Base-by-base conservation (phyloP, 2,113 vertebrate genomes). In the Noturus placidus region DNA sequence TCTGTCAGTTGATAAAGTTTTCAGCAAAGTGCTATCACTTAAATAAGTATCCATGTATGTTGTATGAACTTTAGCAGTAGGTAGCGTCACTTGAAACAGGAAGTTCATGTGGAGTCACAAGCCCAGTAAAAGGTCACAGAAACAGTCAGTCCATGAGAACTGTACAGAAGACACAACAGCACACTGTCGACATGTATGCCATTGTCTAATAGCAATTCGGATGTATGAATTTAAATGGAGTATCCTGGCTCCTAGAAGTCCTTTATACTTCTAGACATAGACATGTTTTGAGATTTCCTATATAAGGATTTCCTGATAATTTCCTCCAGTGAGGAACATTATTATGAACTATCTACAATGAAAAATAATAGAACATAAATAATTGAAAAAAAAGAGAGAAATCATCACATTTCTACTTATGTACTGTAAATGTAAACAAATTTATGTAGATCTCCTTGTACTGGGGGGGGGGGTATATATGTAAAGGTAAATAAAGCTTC, bases 1-100 rank as follows among this genome's bases (percentile, higher is more conserved):
- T 87, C 76, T 59, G n/a, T n/a, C n/a, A n/a, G n/a, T n/a, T n/a
- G n/a, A n/a, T n/a, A 46, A 82, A 92, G 92, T 88, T 94, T 95
- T 95, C 94, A 95, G 91, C 89, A 72, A 87, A 79, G 92, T 85
- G 92, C 89, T 92, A 94, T 94, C 93, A 91, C 91, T 93, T 91
- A n/a, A 94, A 93, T 94, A 92, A 93, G 93, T 92, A 90, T 90
- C 89, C 91, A 22, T 1, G 19, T 25, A 10, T 46, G 70, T 42
- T 93, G 91, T 89, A 92, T 84, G 86, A 80, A 33, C 82, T 92
- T 95, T 95, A 87, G 87, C 91, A 84, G 86, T 92, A 89, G 14
- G 92, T 89, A 93, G 93, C 92, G 93, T 92, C 82, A 92, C 92
- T 92, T 94, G 90, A 95, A 95, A 95, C 94, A 91, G 91, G 84